Conservation (phyloP, 2,113 vertebrate genomes). For the Heterotis niloticus region DNA sequence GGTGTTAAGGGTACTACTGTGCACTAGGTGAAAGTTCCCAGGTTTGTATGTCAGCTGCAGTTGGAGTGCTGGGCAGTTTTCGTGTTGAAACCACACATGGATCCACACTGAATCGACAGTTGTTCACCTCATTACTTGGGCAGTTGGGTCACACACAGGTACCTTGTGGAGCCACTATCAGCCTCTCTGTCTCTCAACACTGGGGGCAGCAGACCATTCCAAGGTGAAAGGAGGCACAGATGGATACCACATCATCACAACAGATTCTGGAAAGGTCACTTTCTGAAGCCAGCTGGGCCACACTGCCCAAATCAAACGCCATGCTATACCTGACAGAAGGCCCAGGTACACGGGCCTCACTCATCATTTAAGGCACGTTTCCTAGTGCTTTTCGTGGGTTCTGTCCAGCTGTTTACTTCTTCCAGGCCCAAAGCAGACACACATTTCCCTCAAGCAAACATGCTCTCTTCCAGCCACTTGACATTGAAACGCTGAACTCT, state of each 20-base stretch:
- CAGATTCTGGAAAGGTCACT: neutral
- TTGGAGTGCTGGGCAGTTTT: neutral
- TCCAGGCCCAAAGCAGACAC: neutral
- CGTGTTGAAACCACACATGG: too few species aligned
- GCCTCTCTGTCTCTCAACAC: neutral
- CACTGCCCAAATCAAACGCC: neutral
- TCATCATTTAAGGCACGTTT: neutral
- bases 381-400: neutral
- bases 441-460: neutral
- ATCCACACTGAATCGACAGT: neutral
- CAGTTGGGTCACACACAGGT: neutral
- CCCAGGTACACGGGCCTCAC: neutral
- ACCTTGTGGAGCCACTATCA: too few species aligned
- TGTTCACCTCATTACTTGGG: too few species aligned
- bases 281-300: neutral
- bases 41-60: neutral
- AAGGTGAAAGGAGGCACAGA: slow-evolving; percentile 12
- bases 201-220: neutral
- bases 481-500: neutral
- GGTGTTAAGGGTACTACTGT: too few species aligned
- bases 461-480: neutral
- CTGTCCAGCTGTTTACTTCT: neutral
- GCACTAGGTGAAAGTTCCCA: too few species aligned
- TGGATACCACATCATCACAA: neutral
- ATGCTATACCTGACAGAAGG: neutral